Evolutionary conservation across 1,140 invertebrate species (phyloP), one percentile per base, ranked within the genome.

Genomic region (Drosophila ogumai): DNA sequence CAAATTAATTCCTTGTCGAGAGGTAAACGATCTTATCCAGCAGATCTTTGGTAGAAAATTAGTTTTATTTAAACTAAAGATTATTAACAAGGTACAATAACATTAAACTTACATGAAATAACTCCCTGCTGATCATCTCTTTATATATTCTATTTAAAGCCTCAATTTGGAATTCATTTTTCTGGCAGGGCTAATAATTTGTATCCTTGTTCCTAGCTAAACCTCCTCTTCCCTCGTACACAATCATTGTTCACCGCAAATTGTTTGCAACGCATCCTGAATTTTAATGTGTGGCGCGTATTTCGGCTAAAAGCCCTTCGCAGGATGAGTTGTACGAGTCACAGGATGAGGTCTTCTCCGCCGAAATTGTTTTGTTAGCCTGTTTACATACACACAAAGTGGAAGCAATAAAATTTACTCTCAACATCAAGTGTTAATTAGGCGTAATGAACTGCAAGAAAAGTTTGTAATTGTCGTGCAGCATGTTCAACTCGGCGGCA

Each of bases 1-100:
- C 88, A 91, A 91, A 91, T 91, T 91, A 91, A 91, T 91, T 85
- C 81, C 81, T 74, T 86, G 86, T 90, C 85, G 81, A 68, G 59
- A 55, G 64, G 49, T 59, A 75, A 52, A 32, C 46, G 59, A 52
- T 60, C 56, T 72, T 25, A 79, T n/a, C n/a, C 8, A 19, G 25
- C 22, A 10, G 43, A 60, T 72, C 57, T 64, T 54, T 46, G 9
- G 32, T 1, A 12, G 4, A 28, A 28, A 67, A 32, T 22, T 32
- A 2, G n/a, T 36, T 46, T 3, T 15, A 28, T 17, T 19, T 12
- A 12, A 64, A 19, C 12, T 13, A 19, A 31, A 17, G 44, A 61
- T 32, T 34, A 7, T 25, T 12, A 12, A 1, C 1, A n/a, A 3
- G 17, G 7, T 25, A 17, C 25, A 7, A 9, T 12, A 19, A 2